Evolutionary conservation across 2,113 vertebrate genomes (phyloP).

Genomic region (Ciconia stormi): DNA sequence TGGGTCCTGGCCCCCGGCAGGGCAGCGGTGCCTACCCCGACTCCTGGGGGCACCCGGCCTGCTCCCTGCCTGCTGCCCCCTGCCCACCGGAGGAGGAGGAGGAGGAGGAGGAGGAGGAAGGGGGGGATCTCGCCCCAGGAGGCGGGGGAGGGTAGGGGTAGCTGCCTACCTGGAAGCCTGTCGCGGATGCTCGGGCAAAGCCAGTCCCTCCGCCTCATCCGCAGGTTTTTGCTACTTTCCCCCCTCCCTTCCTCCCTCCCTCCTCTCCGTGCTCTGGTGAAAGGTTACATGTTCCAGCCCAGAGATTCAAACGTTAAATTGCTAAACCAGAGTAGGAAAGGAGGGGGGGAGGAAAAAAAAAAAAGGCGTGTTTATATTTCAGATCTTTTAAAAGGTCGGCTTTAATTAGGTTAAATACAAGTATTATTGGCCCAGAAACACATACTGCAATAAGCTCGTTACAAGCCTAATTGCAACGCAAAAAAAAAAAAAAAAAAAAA

Average conservation of each 20-base stretch:
- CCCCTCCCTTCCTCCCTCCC: neutral
- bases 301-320: conserved; percentile 19
- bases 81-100: neutral
- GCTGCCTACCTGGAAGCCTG: conserved; percentile 39
- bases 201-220: neutral
- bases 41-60: neutral
- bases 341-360: neutral
- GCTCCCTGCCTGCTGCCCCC: neutral
- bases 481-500: neutral
- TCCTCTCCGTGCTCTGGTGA: neutral
- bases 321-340: neutral
- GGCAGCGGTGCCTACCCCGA: neutral
- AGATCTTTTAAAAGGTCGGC: conserved; percentile 39
- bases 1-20: neutral
- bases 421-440: conserved; percentile 52
- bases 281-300: conserved; percentile 23
- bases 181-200: neutral
- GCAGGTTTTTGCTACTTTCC: neutral
- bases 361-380: conserved; percentile 40
- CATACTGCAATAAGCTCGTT: conserved; percentile 10
- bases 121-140: neutral
- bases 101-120: too few species aligned
- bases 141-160: neutral
- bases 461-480: conserved; percentile 4
- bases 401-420: conserved; percentile 63